phyloP scores from a whole-genome alignment of 2,797 vertebrate genomes.

The Lithobates pipiens region DNA sequence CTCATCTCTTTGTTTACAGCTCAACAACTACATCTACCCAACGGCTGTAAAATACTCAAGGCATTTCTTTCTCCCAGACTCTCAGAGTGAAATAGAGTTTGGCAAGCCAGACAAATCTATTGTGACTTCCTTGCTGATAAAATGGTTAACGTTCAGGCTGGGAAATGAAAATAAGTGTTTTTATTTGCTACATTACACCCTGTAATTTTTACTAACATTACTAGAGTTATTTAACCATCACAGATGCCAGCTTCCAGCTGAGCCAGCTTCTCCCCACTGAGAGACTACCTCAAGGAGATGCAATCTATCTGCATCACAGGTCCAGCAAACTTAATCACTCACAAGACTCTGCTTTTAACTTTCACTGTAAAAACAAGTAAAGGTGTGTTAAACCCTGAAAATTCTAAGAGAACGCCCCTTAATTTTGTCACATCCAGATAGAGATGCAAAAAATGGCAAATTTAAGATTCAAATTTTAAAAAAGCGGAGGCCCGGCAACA shows the following conservation, averaged over 20 bases:
- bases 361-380: neutral
- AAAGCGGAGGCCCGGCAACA: no score
- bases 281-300: neutral
- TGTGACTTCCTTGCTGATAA: neutral
- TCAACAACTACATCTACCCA: neutral
- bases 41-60: neutral
- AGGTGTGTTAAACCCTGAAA: neutral
- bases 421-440: neutral
- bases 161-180: conserved; percentile 15
- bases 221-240: conserved; percentile 11
- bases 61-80: neutral
- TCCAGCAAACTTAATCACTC: neutral
- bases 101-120: conserved; percentile 4
- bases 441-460: neutral
- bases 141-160: neutral
- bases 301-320: neutral
- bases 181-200: conserved; percentile 38
- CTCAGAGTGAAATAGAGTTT: conserved; percentile 1
- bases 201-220: conserved; percentile 30
- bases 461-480: no score
- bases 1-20: neutral
- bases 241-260: conserved; percentile 22
- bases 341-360: neutral
- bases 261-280: conserved; percentile 13
- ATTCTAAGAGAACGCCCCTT: neutral